Evolutionary conservation across 1,140 invertebrate species (phyloP).

Genomic region (Acyrthosiphon pisum): DNA sequence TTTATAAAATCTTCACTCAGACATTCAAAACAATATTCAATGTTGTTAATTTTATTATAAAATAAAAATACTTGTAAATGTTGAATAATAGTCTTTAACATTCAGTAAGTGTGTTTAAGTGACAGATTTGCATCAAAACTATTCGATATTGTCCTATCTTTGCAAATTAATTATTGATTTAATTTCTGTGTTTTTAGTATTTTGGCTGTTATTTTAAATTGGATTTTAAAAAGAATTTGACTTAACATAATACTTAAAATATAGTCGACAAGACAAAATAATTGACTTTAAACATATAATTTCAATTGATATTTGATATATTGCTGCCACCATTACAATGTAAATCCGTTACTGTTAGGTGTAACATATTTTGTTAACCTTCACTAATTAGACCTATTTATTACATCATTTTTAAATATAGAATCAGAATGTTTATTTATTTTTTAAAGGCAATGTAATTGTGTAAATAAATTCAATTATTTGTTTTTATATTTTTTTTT

Average conservation of each 20-base stretch:
- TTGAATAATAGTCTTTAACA: constrained; percentile 24
- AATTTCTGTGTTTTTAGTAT: constrained; percentile 20
- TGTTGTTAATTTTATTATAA: constrained; percentile 33
- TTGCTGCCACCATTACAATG: neutral
- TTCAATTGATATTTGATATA: neutral
- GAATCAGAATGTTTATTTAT: constrained; percentile 34
- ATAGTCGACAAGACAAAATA: neutral
- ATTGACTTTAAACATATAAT: neutral
- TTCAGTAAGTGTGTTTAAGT: constrained; percentile 12
- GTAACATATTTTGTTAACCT: constrained; percentile 42
- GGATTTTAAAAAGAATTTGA: neutral
- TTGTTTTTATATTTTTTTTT: constrained; percentile 46
- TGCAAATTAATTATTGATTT: neutral
- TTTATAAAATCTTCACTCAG: neutral
- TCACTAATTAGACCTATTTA: constrained; percentile 26
- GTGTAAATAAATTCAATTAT: constrained; percentile 57
- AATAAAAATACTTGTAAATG: neutral
- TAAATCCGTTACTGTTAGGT: constrained; percentile 36
- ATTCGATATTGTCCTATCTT: neutral
- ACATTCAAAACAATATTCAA: constrained; percentile 2
- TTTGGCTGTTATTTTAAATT: neutral
- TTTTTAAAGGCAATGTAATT: constrained; percentile 51
- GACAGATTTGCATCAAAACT: constrained; percentile 34
- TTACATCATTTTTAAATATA: constrained; percentile 46
- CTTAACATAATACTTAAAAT: neutral